phyloP scores from a whole-genome alignment of 2,888 invertebrate genomes.

The Apodemia hepburni region DNA sequence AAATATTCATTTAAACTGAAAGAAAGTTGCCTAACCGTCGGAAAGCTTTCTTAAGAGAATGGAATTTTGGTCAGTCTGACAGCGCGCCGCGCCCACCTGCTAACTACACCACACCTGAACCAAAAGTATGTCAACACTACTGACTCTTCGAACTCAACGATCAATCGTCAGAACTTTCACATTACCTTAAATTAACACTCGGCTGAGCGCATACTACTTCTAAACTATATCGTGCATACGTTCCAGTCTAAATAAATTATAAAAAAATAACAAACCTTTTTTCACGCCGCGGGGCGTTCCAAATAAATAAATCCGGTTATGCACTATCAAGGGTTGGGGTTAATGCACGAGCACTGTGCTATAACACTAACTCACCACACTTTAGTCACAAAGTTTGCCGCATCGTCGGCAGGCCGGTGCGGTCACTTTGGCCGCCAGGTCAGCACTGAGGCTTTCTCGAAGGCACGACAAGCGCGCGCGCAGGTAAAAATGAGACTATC shows the following conservation, averaged over 20 bases:
- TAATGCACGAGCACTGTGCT: slow-evolving; percentile 73
- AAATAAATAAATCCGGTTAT: slow-evolving; percentile 68
- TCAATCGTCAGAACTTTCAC: slow-evolving; percentile 75
- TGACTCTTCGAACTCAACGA: slow-evolving; percentile 67
- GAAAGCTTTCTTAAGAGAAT: slow-evolving; percentile 68
- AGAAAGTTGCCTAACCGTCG: slow-evolving; percentile 64
- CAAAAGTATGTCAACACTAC: slow-evolving; percentile 74
- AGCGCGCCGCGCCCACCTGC: slow-evolving; percentile 71
- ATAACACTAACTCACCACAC: slow-evolving; percentile 71
- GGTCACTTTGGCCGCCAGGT: slow-evolving; percentile 71
- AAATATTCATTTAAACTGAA: slow-evolving; percentile 34
- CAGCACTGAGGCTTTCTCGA: slow-evolving; percentile 70
- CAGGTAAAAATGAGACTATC: slow-evolving; percentile 67
- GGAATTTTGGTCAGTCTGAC: slow-evolving; percentile 68
- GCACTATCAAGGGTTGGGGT: slow-evolving; percentile 76
- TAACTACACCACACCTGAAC: slow-evolving; percentile 68
- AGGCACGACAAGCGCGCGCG: slow-evolving; percentile 55
- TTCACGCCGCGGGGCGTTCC: slow-evolving; percentile 63
- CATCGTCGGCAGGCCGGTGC: slow-evolving; percentile 71
- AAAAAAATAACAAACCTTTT: slow-evolving; percentile 58
- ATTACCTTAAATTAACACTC: slow-evolving; percentile 68
- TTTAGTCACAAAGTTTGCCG: slow-evolving; percentile 64
- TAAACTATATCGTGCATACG: slow-evolving; percentile 29
- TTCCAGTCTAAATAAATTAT: slow-evolving; percentile 43
- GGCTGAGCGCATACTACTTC: slow-evolving; percentile 43